Conservation (phyloP, 2,888 invertebrate genomes). For the Temnothorax unifasciatus region DNA sequence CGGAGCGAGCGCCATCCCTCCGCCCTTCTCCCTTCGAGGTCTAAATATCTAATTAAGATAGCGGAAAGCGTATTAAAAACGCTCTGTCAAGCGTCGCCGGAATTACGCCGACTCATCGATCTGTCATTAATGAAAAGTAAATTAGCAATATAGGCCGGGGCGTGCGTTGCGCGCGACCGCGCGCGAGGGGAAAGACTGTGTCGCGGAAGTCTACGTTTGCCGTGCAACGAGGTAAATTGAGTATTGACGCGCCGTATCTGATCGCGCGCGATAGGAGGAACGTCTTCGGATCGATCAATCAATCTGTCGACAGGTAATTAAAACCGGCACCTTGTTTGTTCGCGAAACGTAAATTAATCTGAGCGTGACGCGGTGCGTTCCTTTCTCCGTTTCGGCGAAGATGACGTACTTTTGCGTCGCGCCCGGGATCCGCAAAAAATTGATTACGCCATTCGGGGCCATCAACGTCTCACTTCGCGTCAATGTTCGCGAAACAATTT, state of each 20-base stretch:
- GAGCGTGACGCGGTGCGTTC: slow-evolving; percentile 65
- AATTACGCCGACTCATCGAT: slow-evolving; percentile 51
- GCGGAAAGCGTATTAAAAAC: slow-evolving; percentile 47
- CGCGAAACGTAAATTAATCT: slow-evolving; percentile 71
- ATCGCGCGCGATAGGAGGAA: slow-evolving; percentile 61
- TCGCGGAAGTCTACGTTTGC: slow-evolving; percentile 47
- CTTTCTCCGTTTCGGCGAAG: slow-evolving; percentile 46
- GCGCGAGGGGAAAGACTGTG: slow-evolving; percentile 7
- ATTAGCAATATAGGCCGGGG: slow-evolving; percentile 40
- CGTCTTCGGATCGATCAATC: slow-evolving; percentile 69
- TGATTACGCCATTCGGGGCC: slow-evolving; percentile 56
- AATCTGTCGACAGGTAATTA: slow-evolving; percentile 76
- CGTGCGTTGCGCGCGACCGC: slow-evolving; percentile 38
- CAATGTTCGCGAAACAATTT: slow-evolving; percentile 8
- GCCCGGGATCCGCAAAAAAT: slow-evolving; percentile 55
- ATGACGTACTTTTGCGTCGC: slow-evolving; percentile 35
- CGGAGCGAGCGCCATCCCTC: not conserved
- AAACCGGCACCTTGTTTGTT: slow-evolving; percentile 75
- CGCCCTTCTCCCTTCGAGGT: not conserved
- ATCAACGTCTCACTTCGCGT: slow-evolving; percentile 38
- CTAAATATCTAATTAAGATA: slow-evolving; percentile 59
- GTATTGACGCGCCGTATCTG: slow-evolving; percentile 69
- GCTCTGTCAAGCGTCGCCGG: slow-evolving; percentile 5
- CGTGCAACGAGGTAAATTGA: slow-evolving; percentile 52
- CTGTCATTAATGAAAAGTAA: slow-evolving; percentile 54